These are phyloP conservation scores for Oreochromis mossambicus DNA, from an alignment of 2,797 vertebrate species.

Conservation along the genomic window DNA sequence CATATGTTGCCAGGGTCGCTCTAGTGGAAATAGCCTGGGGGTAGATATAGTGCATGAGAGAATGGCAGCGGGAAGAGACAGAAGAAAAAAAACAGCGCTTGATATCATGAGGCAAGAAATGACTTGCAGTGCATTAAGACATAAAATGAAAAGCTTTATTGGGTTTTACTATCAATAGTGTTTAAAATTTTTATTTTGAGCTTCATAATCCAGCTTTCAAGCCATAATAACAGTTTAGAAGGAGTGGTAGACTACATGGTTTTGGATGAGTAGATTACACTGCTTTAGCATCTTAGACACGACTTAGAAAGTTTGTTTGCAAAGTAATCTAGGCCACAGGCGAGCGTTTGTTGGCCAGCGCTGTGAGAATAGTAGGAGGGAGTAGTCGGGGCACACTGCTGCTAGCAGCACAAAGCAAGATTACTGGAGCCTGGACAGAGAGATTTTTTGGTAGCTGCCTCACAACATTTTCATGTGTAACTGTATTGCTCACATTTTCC, in stretches of 20 bases:
- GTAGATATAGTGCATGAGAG: not conserved
- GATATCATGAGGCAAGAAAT: not conserved
- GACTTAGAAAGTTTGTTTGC: constrained; percentile 39
- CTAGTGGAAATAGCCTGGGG: constrained; percentile 12
- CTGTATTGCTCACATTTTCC: not conserved
- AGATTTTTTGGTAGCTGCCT: constrained; percentile 32
- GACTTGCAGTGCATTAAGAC: not conserved
- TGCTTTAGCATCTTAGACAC: constrained; percentile 23
- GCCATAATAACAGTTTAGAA: not conserved
- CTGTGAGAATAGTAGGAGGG: constrained; percentile 43
- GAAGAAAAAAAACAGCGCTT: not conserved
- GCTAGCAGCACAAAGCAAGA: constrained; percentile 45
- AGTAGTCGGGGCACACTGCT: constrained; percentile 25
- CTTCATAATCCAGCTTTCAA: not conserved
- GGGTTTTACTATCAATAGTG: not conserved
- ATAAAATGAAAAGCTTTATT: not conserved
- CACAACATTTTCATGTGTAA: constrained; percentile 28
- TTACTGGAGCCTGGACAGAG: constrained; percentile 41
- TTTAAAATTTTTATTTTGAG: not conserved
- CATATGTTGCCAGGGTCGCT: constrained; percentile 30
- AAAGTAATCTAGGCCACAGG: constrained; percentile 59
- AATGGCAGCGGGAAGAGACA: not conserved
- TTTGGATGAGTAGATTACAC: constrained; percentile 30
- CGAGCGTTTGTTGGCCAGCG: constrained; percentile 45
- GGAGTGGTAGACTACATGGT: not conserved